Evolutionary conservation across 30 jellyfish, hydroid and myxozoan species (phyloP).

Genomic region (Aurelia coerulea): DNA sequence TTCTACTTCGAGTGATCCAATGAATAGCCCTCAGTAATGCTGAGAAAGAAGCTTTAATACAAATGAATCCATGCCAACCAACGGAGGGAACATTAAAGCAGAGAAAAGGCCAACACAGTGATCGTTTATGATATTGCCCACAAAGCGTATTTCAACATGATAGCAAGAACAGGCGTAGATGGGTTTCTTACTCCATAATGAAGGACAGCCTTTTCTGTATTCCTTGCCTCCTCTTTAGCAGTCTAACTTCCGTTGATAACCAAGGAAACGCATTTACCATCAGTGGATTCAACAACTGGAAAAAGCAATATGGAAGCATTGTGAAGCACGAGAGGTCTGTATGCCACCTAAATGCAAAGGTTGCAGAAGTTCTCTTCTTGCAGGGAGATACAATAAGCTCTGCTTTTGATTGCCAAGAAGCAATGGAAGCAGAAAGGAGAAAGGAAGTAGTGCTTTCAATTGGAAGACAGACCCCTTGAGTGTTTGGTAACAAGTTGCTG

Average conservation of each 20-base stretch:
- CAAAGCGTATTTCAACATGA: constrained; percentile 52
- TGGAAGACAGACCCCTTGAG: too few species aligned
- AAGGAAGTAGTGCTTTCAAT: constrained; percentile 22
- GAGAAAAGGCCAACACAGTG: constrained; percentile 38
- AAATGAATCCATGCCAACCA: constrained; percentile 55
- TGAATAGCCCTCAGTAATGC: constrained; percentile 43
- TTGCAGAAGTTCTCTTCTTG: constrained; percentile 62
- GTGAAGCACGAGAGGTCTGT: constrained; percentile 63
- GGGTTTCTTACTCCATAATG: constrained; percentile 60
- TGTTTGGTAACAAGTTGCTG: too few species aligned
- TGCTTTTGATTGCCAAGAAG: constrained; percentile 40
- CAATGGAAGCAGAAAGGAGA: constrained; percentile 47
- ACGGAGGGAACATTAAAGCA: constrained; percentile 42
- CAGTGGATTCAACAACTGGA: constrained; percentile 64
- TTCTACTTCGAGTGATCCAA: too few species aligned
- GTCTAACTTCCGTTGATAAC: constrained; percentile 37
- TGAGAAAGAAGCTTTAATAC: constrained; percentile 46
- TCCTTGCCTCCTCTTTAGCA: constrained; percentile 50
- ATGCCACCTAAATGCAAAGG: constrained; percentile 63
- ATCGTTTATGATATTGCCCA: constrained; percentile 24
- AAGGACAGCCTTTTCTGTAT: constrained; percentile 52
- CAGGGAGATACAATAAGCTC: constrained; percentile 30
- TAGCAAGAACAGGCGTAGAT: constrained; percentile 47
- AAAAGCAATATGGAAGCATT: constrained; percentile 68
- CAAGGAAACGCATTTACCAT: constrained; percentile 58